Conservation (phyloP, 2,888 invertebrate genomes). For the Heliconius aoede region DNA sequence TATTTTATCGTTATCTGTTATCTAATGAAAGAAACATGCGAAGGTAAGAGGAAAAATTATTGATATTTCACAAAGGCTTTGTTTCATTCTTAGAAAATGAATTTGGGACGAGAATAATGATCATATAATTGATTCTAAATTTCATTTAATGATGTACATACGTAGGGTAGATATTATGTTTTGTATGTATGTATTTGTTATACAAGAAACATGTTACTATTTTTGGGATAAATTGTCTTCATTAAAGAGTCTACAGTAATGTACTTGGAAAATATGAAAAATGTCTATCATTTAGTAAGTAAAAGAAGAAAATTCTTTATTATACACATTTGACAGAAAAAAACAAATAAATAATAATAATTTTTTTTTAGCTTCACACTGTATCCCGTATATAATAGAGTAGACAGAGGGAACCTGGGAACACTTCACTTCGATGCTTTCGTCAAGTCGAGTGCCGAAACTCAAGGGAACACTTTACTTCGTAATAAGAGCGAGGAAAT, state of each 20-base stretch:
- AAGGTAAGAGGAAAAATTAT: background rate
- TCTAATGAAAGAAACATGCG: background rate
- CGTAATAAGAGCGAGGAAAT: too few species aligned
- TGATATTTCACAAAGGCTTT: background rate
- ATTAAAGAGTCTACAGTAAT: background rate
- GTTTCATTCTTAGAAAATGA: background rate
- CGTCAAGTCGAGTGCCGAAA: too few species aligned
- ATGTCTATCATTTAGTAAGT: background rate
- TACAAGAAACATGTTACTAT: background rate
- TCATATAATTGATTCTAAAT: background rate
- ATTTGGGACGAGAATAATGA: background rate
- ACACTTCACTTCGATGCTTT: too few species aligned
- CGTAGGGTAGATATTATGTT: too few species aligned
- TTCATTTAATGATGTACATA: background rate
- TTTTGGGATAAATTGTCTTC: conserved; percentile 1
- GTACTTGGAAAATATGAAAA: background rate
- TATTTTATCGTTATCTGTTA: background rate
- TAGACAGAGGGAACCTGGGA: too few species aligned
- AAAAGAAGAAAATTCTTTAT: background rate
- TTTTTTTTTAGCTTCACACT: too few species aligned
- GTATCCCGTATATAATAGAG: too few species aligned
- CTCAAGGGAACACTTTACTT: too few species aligned
- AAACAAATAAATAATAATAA: too few species aligned
- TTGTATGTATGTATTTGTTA: too few species aligned
- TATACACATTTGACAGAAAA: too few species aligned